These are phyloP conservation scores for Pristis pectinata DNA, from an alignment of 2,797 vertebrate species.

Conservation along the genomic window DNA sequence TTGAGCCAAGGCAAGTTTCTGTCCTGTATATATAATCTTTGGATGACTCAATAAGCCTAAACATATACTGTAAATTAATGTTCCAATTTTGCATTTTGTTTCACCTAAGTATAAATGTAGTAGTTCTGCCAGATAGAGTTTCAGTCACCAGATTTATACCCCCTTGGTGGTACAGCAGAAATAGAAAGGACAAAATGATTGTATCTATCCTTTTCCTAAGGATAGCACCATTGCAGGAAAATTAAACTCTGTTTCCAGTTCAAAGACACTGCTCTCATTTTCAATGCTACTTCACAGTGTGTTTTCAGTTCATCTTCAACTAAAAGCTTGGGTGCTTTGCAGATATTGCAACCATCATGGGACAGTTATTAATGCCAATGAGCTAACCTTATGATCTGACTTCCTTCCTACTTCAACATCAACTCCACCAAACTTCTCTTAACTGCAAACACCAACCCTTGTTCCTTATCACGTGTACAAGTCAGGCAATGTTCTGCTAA, in stretches of 20 bases:
- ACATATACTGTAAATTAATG: background rate
- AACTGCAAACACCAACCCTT: background rate
- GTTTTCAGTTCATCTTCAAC: background rate
- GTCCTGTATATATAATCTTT: background rate
- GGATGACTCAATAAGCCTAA: background rate
- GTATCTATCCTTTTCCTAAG: background rate
- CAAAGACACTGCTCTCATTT: background rate
- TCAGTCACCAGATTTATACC: background rate
- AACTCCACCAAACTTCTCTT: background rate
- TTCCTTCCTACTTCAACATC: background rate
- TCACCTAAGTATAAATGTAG: background rate
- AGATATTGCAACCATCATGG: too few species aligned
- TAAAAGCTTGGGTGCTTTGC: background rate
- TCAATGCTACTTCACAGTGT: background rate
- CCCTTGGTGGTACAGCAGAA: too few species aligned
- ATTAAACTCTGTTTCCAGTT: background rate
- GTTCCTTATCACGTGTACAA: background rate
- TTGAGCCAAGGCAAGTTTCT: background rate
- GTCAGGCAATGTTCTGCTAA: background rate
- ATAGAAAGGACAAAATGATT: slow-evolving; percentile 13
- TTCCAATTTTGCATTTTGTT: background rate
- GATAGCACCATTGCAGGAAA: background rate
- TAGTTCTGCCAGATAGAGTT: background rate
- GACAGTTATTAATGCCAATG: background rate
- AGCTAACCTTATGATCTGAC: background rate